Conservation (phyloP, 2,888 invertebrate species). For the Cryptops parisi region DNA sequence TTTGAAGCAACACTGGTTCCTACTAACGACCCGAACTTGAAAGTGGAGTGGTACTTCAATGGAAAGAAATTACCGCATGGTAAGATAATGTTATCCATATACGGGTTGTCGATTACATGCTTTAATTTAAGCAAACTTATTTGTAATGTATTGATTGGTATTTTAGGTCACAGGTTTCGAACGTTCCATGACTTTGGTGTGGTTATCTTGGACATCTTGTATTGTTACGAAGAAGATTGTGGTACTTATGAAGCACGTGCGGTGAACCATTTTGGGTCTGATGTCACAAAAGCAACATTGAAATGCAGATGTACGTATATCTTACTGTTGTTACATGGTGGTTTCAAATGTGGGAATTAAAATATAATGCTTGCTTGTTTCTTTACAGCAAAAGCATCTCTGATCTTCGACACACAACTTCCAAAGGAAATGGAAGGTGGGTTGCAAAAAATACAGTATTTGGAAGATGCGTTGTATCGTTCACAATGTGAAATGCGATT, state of each 20-base stretch:
- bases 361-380: neutral
- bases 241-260: conserved; percentile 89
- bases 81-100: too few relatives aligned
- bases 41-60: conserved; percentile 85
- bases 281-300: conserved; percentile 66
- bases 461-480: conserved; percentile 77
- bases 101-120: too few relatives aligned
- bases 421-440: conserved; percentile 93
- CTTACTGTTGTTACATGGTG: too few relatives aligned
- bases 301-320: conserved; percentile 49
- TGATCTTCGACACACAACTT: conserved; percentile 82
- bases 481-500: conserved; percentile 53
- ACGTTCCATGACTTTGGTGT: conserved; percentile 97
- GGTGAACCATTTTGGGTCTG: conserved; percentile 76
- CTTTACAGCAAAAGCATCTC: conserved; percentile 52
- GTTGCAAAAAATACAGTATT: conserved; percentile 76
- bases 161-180: conserved; percentile 84
- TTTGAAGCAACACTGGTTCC: conserved; percentile 78
- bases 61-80: conserved; percentile 62
- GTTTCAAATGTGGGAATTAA: too few relatives aligned
- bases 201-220: conserved; percentile 85
- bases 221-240: conserved; percentile 92
- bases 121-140: too few relatives aligned
- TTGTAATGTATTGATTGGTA: neutral
- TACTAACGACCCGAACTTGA: conserved; percentile 82